Conservation (phyloP, 2,113 vertebrate genomes). For the Grammomys surdaster region DNA sequence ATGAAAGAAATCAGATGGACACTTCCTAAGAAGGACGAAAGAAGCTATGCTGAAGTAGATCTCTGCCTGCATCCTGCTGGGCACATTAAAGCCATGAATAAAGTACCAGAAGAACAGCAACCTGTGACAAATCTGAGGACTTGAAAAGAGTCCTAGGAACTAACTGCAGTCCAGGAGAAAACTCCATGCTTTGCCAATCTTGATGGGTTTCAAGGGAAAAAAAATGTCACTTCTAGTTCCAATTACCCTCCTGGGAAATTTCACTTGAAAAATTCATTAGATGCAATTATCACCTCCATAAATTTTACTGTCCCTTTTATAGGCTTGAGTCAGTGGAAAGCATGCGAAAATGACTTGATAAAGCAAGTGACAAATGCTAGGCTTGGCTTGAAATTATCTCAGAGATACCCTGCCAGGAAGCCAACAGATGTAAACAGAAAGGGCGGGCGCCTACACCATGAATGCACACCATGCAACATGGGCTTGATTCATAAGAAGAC, state of each 20-base stretch:
- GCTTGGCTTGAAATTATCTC: constrained; percentile 23
- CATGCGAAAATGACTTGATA: constrained; percentile 52
- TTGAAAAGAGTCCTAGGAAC: constrained; percentile 6
- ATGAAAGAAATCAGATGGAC: constrained; percentile 38
- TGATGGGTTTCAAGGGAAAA: constrained; percentile 14
- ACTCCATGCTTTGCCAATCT: background rate
- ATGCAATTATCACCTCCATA: constrained; percentile 62
- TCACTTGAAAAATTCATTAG: constrained; percentile 71
- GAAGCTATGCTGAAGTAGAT: background rate
- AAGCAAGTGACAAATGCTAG: constrained; percentile 14
- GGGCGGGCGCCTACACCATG: background rate
- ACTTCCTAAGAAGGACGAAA: constrained; percentile 41
- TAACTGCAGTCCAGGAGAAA: background rate
- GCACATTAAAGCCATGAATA: constrained; percentile 44
- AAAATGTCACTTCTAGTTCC: constrained; percentile 38
- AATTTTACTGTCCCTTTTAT: constrained; percentile 52
- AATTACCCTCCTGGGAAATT: constrained; percentile 59
- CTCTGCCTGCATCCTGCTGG: background rate
- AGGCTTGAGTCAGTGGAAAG: background rate
- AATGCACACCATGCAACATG: background rate
- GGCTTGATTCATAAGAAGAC: background rate
- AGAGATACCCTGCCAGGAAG: background rate
- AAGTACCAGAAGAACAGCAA: background rate
- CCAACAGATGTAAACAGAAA: background rate
- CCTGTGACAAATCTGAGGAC: background rate